These are phyloP conservation scores for Pristionchus arcanus DNA, from an alignment of 2,888 invertebrate species.

Conservation along the genomic window DNA sequence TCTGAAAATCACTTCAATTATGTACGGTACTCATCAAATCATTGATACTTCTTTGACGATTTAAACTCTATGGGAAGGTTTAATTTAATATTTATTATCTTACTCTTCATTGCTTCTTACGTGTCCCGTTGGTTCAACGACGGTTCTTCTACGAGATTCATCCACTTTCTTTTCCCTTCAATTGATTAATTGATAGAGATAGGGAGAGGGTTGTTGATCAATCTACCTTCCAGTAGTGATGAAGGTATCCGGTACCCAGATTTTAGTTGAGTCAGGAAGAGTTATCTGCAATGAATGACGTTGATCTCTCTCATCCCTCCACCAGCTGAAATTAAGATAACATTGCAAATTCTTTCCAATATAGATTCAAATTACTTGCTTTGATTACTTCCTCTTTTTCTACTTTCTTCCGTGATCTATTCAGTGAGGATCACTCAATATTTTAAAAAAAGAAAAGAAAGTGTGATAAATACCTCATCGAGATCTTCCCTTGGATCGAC, in stretches of 20 bases:
- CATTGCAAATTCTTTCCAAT: too few relatives aligned
- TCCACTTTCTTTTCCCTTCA: constrained; percentile 36
- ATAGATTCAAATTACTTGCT: too few relatives aligned
- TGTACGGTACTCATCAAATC: background rate
- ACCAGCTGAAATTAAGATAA: too few relatives aligned
- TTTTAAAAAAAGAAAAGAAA: too few relatives aligned
- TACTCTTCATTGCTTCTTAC: constrained; percentile 71
- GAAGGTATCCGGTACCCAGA: constrained; percentile 78
- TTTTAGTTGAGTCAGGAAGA: constrained; percentile 67
- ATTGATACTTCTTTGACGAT: background rate
- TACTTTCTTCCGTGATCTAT: background rate
- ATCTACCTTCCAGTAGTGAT: constrained; percentile 68
- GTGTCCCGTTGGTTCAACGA: constrained; percentile 74
- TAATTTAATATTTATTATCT: constrained; percentile 29
- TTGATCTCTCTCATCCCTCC: too few relatives aligned
- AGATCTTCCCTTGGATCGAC: constrained; percentile 75
- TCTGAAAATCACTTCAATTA: background rate
- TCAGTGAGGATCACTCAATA: constrained; percentile 8
- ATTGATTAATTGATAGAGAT: constrained; percentile 25
- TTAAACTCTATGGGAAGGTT: background rate
- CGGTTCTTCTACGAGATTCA: constrained; percentile 57
- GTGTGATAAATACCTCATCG: constrained; percentile 70
- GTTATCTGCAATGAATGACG: constrained; percentile 57
- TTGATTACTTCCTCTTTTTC: too few relatives aligned
- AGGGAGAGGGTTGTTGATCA: background rate